Conservation (phyloP, 2,797 vertebrate species). For the Sebastes wilsoni region DNA sequence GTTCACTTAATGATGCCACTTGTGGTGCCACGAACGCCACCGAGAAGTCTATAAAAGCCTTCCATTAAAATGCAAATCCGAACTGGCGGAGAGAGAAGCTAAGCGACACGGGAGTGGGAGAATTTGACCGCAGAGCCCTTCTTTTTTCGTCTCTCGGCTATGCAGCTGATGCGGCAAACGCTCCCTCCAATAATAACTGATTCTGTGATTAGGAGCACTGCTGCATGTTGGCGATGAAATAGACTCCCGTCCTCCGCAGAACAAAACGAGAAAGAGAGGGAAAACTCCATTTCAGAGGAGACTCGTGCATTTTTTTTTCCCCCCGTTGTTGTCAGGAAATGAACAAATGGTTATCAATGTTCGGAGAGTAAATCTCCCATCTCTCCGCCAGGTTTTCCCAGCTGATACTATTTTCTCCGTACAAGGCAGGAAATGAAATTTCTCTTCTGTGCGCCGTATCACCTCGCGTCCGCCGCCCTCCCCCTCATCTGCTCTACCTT, state of each 20-base stretch:
- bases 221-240: slow-evolving; percentile 87
- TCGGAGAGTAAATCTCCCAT: slow-evolving; percentile 92
- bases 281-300: slow-evolving; percentile 87
- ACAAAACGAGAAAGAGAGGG: slow-evolving; percentile 76
- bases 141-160: slow-evolving; percentile 50
- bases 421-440: slow-evolving; percentile 98
- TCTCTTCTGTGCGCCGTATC: slow-evolving; percentile 71
- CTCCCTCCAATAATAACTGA: slow-evolving; percentile 90
- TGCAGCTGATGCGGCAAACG: slow-evolving; percentile 83
- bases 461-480: slow-evolving; percentile 31
- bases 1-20: slow-evolving; percentile 99
- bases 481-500: slow-evolving; percentile 68
- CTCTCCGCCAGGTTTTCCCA: slow-evolving; percentile 91
- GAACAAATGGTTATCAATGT: slow-evolving; percentile 99
- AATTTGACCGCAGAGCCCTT: slow-evolving; percentile 84
- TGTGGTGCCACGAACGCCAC: slow-evolving; percentile 93
- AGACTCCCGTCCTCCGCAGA: slow-evolving; percentile 84
- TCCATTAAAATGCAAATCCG: slow-evolving; percentile 99
- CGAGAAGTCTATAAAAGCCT: slow-evolving; percentile 98
- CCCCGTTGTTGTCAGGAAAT: slow-evolving; percentile 98
- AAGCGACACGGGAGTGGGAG: slow-evolving; percentile 93
- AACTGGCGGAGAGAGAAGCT: slow-evolving; percentile 87
- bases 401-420: slow-evolving; percentile 91
- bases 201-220: slow-evolving; percentile 90
- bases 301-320: slow-evolving; percentile 79